Evolutionary conservation across 2,113 vertebrate genomes (phyloP), one percentile per base, ranked within the genome.

Genomic region (Furnarius figulus): DNA sequence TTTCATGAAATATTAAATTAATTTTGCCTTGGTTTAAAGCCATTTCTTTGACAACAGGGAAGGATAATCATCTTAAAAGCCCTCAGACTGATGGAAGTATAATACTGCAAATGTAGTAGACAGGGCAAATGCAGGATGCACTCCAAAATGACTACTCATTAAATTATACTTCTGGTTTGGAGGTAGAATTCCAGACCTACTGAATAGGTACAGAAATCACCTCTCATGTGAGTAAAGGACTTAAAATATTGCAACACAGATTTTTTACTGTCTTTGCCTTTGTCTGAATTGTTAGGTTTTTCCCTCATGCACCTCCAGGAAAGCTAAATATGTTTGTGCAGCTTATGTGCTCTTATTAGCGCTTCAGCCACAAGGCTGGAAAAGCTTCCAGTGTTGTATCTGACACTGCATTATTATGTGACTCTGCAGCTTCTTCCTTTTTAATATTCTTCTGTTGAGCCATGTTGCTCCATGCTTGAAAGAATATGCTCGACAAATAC

Each of bases 1-100:
- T 84, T 70, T 30, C 52, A 84, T 89, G n/a, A 89, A 73, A 88
- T 90, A 73, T n/a, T 74, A 78, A 78, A 80, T 88, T 70, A 80
- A 50, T 46, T 90, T 94, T 86, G 24, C 47, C 37, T 89, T 89
- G 80, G 47, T 65, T 90, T 90, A 55, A 71, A 93, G 78, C 52
- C 65, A 47, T 88, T 90, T 90, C 6, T 90, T 42, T 78, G 83
- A 31, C 80, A 84, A 35, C 1, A 12, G 49, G 55, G 33, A 61
- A 20, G 2, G 55, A 50, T 74, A 77, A 84, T 81, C 40, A 40
- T 44, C 24, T 85, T 89, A 63, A 88, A 86, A 95, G n/a, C 44
- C 30, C 27, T 81, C 8, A 25, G 68, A 39, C 35, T 0, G 0
- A 18, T 1, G 6, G 27, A 84, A 65, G 23, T 58, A 17, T 62